A percentile compares a stretch with the other conserved stretches of the same genome.
Conservation (phyloP, 2,797 vertebrate genomes). For the Melanotaenia trifasciata region DNA sequence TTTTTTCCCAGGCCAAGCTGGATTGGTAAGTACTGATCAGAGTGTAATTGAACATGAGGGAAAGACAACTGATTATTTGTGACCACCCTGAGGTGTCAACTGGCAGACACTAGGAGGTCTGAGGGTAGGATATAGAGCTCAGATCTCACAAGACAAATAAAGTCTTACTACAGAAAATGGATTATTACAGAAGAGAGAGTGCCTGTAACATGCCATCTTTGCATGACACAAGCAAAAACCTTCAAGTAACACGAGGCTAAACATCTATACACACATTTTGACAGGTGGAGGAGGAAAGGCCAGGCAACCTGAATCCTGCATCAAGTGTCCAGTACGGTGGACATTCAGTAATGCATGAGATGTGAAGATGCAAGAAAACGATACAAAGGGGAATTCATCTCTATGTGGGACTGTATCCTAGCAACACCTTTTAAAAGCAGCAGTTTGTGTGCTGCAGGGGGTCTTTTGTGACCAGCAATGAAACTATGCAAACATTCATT, state of each 20-base stretch:
- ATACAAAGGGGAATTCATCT: constrained; percentile 79
- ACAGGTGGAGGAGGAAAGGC: neutral
- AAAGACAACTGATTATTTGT: constrained; percentile 69
- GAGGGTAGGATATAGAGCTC: constrained; percentile 68
- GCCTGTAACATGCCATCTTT: constrained; percentile 16
- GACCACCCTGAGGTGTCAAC: constrained; percentile 62
- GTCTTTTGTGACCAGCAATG: constrained; percentile 82
- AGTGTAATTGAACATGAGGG: constrained; percentile 67
- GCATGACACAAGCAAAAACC: constrained; percentile 32
- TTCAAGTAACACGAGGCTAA: neutral
- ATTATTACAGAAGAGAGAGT: constrained; percentile 27
- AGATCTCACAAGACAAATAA: constrained; percentile 45
- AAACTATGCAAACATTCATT: constrained; percentile 78
- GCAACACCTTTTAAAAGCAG: constrained; percentile 88
- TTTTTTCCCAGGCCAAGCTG: constrained; percentile 37
- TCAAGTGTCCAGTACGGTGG: constrained; percentile 28
- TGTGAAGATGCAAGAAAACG: constrained; percentile 71
- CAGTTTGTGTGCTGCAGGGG: constrained; percentile 78
- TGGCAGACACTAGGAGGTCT: constrained; percentile 50
- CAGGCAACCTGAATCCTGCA: constrained; percentile 8
- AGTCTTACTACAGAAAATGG: constrained; percentile 46
- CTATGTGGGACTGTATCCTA: constrained; percentile 85
- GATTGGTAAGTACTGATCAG: constrained; percentile 55
- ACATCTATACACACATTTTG: neutral
- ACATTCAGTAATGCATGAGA: constrained; percentile 46